These are phyloP conservation scores for Clangula hyemalis DNA, from an alignment of 2,797 vertebrate species.

Conservation along the genomic window DNA sequence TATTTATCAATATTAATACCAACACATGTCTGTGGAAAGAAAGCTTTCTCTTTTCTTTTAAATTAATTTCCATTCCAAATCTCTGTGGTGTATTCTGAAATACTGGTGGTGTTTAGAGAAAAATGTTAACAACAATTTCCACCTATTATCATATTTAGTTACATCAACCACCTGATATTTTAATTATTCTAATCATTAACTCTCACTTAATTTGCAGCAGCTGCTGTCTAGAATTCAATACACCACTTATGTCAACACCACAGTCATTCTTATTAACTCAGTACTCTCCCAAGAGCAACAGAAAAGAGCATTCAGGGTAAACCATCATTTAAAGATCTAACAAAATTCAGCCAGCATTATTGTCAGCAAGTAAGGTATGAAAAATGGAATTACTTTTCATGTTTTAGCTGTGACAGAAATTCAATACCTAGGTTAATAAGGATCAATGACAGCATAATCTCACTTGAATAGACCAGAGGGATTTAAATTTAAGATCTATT, in stretches of 20 bases:
- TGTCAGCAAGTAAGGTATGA: constrained; percentile 16
- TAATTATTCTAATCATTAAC: constrained; percentile 21
- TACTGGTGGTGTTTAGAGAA: not conserved
- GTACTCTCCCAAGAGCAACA: not conserved
- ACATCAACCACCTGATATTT: constrained; percentile 3
- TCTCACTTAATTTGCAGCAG: constrained; percentile 18
- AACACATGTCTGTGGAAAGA: not conserved
- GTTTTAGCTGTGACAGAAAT: constrained; percentile 20
- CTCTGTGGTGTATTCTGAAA: not conserved
- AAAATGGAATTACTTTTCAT: constrained; percentile 12
- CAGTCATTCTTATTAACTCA: not conserved
- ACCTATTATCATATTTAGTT: not conserved
- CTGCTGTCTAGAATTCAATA: constrained; percentile 24
- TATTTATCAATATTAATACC: not conserved
- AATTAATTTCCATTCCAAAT: not conserved
- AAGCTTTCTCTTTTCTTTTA: not conserved
- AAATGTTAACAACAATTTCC: not conserved
- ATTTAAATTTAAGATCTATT: not conserved
- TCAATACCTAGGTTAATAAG: constrained; percentile 24
- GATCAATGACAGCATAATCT: not conserved
- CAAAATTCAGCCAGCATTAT: not conserved
- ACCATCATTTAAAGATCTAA: not conserved
- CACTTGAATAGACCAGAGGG: not conserved
- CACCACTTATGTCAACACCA: not conserved
- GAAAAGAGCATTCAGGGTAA: not conserved